Conservation (phyloP, 2,888 invertebrate species). For the Biston betularia region DNA sequence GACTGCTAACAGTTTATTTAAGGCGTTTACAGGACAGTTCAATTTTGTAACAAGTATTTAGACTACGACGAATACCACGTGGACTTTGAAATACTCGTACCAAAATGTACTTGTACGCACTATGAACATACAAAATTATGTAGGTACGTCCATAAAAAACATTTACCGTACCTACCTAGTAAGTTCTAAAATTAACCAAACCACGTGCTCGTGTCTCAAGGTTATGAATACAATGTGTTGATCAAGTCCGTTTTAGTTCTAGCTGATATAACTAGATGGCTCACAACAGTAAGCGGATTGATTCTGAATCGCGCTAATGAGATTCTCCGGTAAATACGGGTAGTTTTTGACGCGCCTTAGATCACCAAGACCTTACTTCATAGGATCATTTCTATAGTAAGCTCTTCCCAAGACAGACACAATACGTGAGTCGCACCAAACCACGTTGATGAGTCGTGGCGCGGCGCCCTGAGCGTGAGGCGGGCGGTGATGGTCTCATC, state of each 20-base stretch:
- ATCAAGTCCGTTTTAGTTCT: conserved; percentile 37
- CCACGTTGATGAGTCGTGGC: conserved; percentile 49
- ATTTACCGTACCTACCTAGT: no score
- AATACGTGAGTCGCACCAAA: conserved; percentile 17
- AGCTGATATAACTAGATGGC: conserved; percentile 2
- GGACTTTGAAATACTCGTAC: no score
- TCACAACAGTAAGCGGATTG: not conserved
- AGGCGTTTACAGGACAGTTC: no score
- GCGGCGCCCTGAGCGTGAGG: conserved; percentile 46
- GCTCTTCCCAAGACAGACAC: conserved; percentile 16
- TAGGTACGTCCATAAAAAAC: no score
- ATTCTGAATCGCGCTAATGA: conserved; percentile 3
- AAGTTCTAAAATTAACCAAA: no score
- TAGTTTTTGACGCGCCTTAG: not conserved
- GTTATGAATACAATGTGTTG: not conserved
- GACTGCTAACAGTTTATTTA: no score
- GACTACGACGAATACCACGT: no score
- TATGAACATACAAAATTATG: no score
- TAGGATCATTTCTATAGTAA: conserved; percentile 19
- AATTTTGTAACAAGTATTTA: no score
- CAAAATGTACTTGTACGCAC: no score
- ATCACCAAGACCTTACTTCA: conserved; percentile 6
- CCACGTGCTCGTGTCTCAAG: no score
- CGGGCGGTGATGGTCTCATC: conserved; percentile 32
- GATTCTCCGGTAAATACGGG: not conserved